These are phyloP conservation scores for Cepphus grylle DNA, from an alignment of 2,113 vertebrate genomes.

Conservation along the genomic window DNA sequence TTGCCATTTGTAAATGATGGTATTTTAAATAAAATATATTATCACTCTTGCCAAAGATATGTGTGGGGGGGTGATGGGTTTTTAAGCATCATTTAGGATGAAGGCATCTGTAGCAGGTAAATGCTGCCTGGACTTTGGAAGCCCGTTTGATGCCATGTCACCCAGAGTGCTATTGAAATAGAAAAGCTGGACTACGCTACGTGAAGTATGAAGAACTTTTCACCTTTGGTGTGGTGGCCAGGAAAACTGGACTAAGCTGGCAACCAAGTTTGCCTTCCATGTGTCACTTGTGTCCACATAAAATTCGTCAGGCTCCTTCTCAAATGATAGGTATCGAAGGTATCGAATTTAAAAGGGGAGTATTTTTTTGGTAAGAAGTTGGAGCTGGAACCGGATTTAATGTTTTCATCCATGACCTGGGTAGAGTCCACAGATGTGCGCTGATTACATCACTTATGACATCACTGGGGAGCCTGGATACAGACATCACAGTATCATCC, in stretches of 20 bases:
- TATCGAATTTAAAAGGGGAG: not conserved
- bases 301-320: not conserved
- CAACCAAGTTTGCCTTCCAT: not conserved
- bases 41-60: no score
- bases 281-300: not conserved
- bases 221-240: not conserved
- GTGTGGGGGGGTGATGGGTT: not conserved
- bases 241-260: not conserved
- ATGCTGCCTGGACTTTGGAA: not conserved
- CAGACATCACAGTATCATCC: not conserved
- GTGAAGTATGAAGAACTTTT: not conserved
- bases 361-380: not conserved
- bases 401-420: not conserved
- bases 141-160: not conserved
- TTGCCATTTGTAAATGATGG: not conserved
- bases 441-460: not conserved
- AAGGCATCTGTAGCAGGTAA: not conserved
- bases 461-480: not conserved
- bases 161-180: not conserved
- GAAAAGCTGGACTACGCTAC: fast-evolving
- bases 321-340: not conserved
- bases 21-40: not conserved
- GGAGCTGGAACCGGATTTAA: not conserved
- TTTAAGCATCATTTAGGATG: not conserved
- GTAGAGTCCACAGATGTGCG: not conserved